Conservation (phyloP, 2,113 vertebrate genomes). For the Brachionichthys hirsutus region DNA sequence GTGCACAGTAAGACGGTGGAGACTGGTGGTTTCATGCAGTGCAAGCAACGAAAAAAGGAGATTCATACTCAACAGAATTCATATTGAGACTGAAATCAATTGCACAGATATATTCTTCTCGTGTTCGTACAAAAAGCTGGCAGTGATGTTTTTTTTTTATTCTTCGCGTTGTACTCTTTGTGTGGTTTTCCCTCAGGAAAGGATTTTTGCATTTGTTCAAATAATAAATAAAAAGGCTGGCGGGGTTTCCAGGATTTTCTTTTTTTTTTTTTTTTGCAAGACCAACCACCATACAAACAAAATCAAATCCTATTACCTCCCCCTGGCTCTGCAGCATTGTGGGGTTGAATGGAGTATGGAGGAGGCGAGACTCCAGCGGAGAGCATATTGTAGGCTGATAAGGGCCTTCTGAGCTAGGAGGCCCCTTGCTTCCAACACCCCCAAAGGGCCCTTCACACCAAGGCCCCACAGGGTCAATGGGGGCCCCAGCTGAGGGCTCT, state of each 20-base stretch:
- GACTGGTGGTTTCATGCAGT: slow-evolving; percentile 58
- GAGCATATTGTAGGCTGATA: slow-evolving; percentile 76
- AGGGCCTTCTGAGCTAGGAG: slow-evolving; percentile 65
- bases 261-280: slow-evolving; percentile 65
- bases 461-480: slow-evolving; percentile 70
- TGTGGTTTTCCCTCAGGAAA: slow-evolving; percentile 43
- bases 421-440: slow-evolving; percentile 58
- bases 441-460: slow-evolving; percentile 74
- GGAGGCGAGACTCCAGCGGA: slow-evolving; percentile 75
- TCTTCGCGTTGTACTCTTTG: slow-evolving; percentile 20
- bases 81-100: slow-evolving; percentile 51
- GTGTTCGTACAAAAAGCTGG: slow-evolving; percentile 32
- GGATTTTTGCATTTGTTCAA: slow-evolving; percentile 59
- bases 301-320: slow-evolving; percentile 80
- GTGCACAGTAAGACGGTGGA: slow-evolving; percentile 15
- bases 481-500: slow-evolving; percentile 72
- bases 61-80: slow-evolving; percentile 53
- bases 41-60: slow-evolving; percentile 48
- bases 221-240: slow-evolving; percentile 46
- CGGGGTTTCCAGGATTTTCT: slow-evolving; percentile 38
- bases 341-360: slow-evolving; percentile 72
- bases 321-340: slow-evolving; percentile 69
- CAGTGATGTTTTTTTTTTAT: slow-evolving; percentile 28
- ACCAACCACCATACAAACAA: slow-evolving; percentile 76
- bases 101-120: slow-evolving; percentile 38